Percentiles rank a stretch among this genome's conserved stretches.
phyloP scores from a whole-genome alignment of 2,797 vertebrate genomes.

The Poecilia wingei region DNA sequence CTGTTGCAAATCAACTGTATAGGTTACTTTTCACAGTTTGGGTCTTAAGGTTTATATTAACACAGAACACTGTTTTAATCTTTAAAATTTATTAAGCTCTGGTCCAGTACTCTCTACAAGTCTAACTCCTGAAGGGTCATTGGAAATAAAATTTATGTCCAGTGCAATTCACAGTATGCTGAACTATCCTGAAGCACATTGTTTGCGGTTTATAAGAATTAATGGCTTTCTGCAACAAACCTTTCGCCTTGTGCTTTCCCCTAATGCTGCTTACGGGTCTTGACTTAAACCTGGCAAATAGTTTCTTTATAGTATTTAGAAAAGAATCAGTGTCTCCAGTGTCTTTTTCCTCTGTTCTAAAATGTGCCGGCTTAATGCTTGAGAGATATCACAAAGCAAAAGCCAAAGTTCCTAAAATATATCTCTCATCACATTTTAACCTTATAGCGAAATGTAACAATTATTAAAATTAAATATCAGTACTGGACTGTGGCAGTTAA shows the following conservation, averaged over 20 bases:
- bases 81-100: background rate
- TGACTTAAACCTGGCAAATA: background rate
- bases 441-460: background rate
- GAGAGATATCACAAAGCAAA: background rate
- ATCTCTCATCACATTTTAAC: background rate
- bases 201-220: background rate
- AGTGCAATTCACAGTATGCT: background rate
- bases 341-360: background rate
- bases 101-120: background rate
- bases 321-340: background rate
- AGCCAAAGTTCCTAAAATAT: background rate
- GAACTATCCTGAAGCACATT: background rate
- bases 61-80: background rate
- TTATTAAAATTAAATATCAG: background rate
- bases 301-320: background rate
- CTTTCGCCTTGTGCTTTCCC: background rate
- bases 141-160: background rate
- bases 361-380: background rate
- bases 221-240: background rate
- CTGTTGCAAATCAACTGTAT: background rate
- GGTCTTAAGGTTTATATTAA: background rate
- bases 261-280: background rate
- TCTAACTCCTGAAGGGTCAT: background rate
- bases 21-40: background rate
- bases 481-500: background rate